These are phyloP conservation scores for Diglossa cyanea DNA, from an alignment of 2,797 vertebrate species.

Conservation along the genomic window DNA sequence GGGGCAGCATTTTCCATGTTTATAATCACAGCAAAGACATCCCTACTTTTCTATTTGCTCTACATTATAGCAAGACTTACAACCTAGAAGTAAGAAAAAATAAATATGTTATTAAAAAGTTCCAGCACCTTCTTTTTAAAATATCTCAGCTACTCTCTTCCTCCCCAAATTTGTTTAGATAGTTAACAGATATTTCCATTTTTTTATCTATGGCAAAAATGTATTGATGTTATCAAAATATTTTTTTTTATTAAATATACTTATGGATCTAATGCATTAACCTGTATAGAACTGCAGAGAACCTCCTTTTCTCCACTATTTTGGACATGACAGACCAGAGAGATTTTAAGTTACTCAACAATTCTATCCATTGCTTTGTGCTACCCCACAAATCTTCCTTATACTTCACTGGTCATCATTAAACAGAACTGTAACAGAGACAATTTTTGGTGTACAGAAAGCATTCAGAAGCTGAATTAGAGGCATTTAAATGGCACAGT, in stretches of 20 bases:
- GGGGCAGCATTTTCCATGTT: background rate
- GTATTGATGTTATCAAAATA: background rate
- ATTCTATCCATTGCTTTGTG: background rate
- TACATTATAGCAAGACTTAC: background rate
- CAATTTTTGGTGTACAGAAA: background rate
- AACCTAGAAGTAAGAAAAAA: background rate
- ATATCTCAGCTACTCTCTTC: background rate
- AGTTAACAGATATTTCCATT: background rate
- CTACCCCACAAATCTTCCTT: background rate
- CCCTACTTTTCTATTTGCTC: background rate
- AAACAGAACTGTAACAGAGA: background rate
- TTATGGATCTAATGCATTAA: background rate
- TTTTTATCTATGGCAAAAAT: background rate
- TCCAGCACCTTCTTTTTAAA: background rate
- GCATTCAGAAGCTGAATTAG: background rate
- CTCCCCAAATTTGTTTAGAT: fast-evolving
- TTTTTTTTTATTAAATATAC: fast-evolving
- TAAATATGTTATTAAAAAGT: background rate
- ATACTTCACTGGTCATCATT: background rate
- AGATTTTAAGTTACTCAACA: background rate
- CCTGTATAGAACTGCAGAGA: background rate
- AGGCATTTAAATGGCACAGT: background rate
- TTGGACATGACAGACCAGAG: background rate
- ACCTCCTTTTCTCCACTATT: background rate
- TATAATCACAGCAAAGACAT: background rate